Percentiles rank a stretch among this genome's conserved stretches.
phyloP scores from a whole-genome alignment of 2,888 invertebrate genomes.

The Pherbina coryleti region DNA sequence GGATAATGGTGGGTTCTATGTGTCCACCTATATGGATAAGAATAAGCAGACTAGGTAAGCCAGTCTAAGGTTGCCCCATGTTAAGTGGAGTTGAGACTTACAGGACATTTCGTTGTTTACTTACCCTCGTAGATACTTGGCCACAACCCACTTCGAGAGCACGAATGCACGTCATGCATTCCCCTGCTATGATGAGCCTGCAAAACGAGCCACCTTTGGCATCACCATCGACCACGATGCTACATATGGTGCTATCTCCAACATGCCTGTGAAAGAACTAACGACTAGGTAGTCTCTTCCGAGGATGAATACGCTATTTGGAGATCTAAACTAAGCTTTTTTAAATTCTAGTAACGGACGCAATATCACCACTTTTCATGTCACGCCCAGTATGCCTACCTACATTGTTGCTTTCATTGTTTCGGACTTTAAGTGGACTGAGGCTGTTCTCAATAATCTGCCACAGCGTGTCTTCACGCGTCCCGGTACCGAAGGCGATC shows the following conservation, averaged over 20 bases:
- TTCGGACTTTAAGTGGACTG: slow-evolving; percentile 70
- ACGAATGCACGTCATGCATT: slow-evolving; percentile 78
- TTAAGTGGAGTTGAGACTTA: background rate
- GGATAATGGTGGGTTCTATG: slow-evolving; percentile 77
- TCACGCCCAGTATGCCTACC: slow-evolving; percentile 77
- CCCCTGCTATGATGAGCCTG: slow-evolving; percentile 79
- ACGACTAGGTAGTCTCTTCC: slow-evolving; percentile 44
- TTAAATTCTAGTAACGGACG: background rate
- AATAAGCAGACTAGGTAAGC: background rate
- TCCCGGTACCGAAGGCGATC: slow-evolving; percentile 63
- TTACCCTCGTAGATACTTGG: slow-evolving; percentile 69
- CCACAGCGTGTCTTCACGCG: slow-evolving; percentile 64
- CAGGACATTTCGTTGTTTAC: background rate
- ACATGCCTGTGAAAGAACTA: slow-evolving; percentile 69
- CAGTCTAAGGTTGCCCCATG: background rate
- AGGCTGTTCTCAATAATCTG: slow-evolving; percentile 53
- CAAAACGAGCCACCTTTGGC: slow-evolving; percentile 77
- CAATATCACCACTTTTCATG: slow-evolving; percentile 61
- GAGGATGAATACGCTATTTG: background rate
- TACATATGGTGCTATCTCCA: slow-evolving; percentile 62
- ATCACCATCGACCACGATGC: slow-evolving; percentile 60
- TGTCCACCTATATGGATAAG: slow-evolving; percentile 71
- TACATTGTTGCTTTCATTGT: slow-evolving; percentile 87
- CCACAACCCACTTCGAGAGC: slow-evolving; percentile 78
- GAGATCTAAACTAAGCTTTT: background rate